Conservation (phyloP, 1,140 invertebrate genomes). For the Mylabris phalerata region DNA sequence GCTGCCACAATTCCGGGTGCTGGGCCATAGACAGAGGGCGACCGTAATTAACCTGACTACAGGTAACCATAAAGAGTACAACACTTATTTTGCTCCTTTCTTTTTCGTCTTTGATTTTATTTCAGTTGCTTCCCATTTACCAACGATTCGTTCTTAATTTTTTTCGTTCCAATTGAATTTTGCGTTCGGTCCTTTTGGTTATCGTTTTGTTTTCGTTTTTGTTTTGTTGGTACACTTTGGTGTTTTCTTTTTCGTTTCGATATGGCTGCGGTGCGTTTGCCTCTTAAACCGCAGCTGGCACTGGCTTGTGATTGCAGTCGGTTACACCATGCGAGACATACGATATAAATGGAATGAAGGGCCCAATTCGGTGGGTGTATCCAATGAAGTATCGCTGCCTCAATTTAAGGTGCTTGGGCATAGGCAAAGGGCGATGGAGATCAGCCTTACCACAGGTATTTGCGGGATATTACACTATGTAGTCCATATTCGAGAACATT, state of each 20-base stretch:
- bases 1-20: slow-evolving; percentile 90
- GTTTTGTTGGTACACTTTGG: slow-evolving; percentile 1
- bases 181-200: not conserved
- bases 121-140: not conserved
- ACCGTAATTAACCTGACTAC: slow-evolving; percentile 88
- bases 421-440: slow-evolving; percentile 83
- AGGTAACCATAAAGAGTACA: slow-evolving; percentile 63
- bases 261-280: slow-evolving; percentile 28
- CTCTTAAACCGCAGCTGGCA: slow-evolving; percentile 19
- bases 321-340: slow-evolving; percentile 96
- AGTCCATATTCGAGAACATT: no score
- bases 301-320: slow-evolving; percentile 66
- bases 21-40: slow-evolving; percentile 84
- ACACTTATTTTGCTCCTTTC: slow-evolving; percentile 8
- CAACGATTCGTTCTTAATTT: not conserved
- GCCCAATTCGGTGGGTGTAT: slow-evolving; percentile 84
- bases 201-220: not conserved
- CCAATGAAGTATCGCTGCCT: slow-evolving; percentile 86
- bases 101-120: slow-evolving; percentile 6
- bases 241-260: slow-evolving; percentile 19
- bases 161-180: not conserved
- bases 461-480: not conserved
- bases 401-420: slow-evolving; percentile 91
- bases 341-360: slow-evolving; percentile 93
- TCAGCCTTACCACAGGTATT: slow-evolving; percentile 86